Evolutionary conservation across 2,797 vertebrate genomes (phyloP).

Genomic region (Lophura swinhoii): DNA sequence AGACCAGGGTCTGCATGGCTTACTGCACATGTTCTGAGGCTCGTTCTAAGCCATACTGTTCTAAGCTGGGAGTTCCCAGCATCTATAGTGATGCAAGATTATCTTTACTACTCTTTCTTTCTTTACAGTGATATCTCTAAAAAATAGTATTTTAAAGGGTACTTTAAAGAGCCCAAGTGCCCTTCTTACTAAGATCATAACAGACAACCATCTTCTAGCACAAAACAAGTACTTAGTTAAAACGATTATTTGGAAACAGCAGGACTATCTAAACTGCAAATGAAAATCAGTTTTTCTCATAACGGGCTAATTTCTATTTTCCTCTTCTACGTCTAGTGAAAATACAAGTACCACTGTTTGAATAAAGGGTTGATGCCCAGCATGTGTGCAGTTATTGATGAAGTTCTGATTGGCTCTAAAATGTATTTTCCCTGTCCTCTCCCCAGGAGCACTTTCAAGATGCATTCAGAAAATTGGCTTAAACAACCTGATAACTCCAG

Average conservation of each 20-base stretch:
- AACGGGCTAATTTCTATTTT: conserved; percentile 16
- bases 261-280: not conserved
- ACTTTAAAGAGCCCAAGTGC: not conserved
- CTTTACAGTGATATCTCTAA: not conserved
- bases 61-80: not conserved
- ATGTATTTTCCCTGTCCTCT: not conserved
- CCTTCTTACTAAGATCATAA: not conserved
- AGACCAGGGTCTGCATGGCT: fast-evolving
- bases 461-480: not conserved
- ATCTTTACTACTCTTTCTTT: not conserved
- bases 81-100: not conserved
- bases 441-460: conserved; percentile 13
- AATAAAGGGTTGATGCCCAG: not conserved
- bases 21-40: fast-evolving
- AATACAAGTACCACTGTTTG: not conserved
- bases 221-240: conserved; percentile 18
- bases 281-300: not conserved
- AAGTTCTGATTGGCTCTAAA: conserved; percentile 41
- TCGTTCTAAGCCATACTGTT: not conserved
- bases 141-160: not conserved
- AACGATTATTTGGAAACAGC: conserved; percentile 6
- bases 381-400: not conserved
- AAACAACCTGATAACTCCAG: not conserved
- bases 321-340: not conserved
- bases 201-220: not conserved